Base-by-base conservation (phyloP, 2,888 invertebrate species). In the Noctua pronuba region DNA sequence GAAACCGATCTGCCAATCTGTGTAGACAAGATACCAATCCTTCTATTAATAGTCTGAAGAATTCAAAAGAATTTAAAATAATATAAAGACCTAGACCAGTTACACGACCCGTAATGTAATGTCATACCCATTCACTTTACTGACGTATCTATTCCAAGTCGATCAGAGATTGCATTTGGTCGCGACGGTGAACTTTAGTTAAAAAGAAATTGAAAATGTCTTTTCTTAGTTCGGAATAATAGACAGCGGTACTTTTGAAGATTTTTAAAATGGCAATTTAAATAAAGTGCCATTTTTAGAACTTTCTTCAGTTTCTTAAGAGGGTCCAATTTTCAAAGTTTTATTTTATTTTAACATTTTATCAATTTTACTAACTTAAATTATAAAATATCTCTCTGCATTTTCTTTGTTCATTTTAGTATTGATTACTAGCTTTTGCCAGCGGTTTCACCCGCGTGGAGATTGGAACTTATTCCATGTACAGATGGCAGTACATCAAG, bases 251-350 rank as follows among this genome's bases (percentile, higher is more conserved):
- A 28, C n/a, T 55, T 52, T 52, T 55, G 6, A 68, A 68, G 16
- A 31, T 67, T 67, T 55, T 67, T 68, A 31, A 24, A 68, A 68
- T 35, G 31, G 31, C 49, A 35, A 35, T 49, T 49, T 35, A 24
- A 41, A 24, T 68, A 35, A 24, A 35, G 31, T 68, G 31, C 5
- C n/a, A 18, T 28, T 65, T 28, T 65, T 18, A 65, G 10, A 41
- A n/a, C 18, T 65, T 18, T 31, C 24, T 35, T 35, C 10, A n/a
- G 49, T 68, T 24, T 35, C 16, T 28, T 28, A 58, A 58, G 6
- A 64, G 13, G 7, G 38, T n/a, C 0, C 41, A 38, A 16, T 65
- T 65, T n/a, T 18, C 4, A 28, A 65, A 65, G 16, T 38, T 41
- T 8, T 65, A 41, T 65, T 16, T 41, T n/a, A 31, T 60, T 31